These are phyloP conservation scores for Heterodera carotae DNA, from an alignment of 1,140 invertebrate genomes.

Conservation along the genomic window DNA sequence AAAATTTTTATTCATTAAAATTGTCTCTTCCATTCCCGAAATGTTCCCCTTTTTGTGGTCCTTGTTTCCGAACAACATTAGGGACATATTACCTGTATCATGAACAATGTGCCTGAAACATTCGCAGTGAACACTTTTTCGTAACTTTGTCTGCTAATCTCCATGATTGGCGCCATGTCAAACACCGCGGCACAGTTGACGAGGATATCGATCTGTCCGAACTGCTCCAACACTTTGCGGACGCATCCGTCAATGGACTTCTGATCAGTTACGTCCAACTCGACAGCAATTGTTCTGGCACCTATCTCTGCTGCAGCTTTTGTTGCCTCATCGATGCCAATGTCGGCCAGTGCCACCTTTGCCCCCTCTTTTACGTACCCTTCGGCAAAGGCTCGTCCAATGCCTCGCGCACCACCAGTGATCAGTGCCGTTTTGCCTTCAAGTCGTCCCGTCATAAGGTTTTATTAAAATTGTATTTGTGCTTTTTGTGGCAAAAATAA, in stretches of 20 bases:
- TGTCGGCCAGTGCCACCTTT: conserved; percentile 4
- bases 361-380: neutral
- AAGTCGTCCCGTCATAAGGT: neutral
- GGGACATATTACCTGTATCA: conserved; percentile 44
- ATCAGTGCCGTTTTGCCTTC: conserved; percentile 5
- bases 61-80: no score
- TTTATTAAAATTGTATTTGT: neutral
- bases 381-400: conserved; percentile 12
- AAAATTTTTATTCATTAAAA: no score
- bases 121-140: conserved; percentile 62
- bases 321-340: neutral
- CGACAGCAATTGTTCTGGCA: neutral
- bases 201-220: conserved; percentile 59
- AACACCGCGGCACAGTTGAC: conserved; percentile 66
- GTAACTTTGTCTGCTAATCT: conserved; percentile 65
- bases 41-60: no score
- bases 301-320: neutral
- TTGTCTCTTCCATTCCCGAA: no score
- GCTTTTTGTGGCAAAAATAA: no score
- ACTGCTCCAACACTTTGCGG: conserved; percentile 35
- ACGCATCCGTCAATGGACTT: conserved; percentile 23
- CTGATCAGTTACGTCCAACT: conserved; percentile 1
- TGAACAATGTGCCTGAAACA: conserved; percentile 63
- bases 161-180: conserved; percentile 13
- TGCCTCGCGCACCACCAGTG: conserved; percentile 8